Evolutionary conservation across 2,113 vertebrate genomes (phyloP).

Genomic region (Cacatua alba): DNA sequence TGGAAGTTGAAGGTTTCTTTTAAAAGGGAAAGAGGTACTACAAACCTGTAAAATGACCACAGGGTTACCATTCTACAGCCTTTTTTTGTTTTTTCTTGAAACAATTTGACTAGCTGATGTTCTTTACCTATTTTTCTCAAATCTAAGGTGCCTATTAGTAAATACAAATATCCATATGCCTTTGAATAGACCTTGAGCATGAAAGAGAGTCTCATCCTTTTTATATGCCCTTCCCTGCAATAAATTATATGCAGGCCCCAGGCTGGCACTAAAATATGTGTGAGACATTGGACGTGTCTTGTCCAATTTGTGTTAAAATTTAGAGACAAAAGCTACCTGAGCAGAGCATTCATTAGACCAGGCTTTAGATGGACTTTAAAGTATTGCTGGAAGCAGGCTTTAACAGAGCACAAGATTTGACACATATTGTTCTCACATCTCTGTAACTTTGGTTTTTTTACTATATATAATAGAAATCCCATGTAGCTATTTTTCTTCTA

Average conservation of each 20-base stretch:
- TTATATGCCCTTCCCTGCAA: not conserved
- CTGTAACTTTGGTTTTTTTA: not conserved
- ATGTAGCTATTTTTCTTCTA: not conserved
- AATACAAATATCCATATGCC: not conserved
- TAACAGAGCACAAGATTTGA: not conserved
- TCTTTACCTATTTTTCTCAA: not conserved
- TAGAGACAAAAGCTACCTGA: not conserved
- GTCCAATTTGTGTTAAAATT: not conserved
- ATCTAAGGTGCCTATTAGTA: not conserved
- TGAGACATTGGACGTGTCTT: not conserved
- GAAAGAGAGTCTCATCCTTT: not conserved
- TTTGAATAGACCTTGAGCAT: not conserved
- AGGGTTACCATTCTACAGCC: not conserved
- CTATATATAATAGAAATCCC: not conserved
- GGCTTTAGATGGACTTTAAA: not conserved
- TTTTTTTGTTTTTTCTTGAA: not conserved
- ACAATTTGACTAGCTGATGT: not conserved
- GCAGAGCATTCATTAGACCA: not conserved
- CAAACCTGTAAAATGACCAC: fast-evolving
- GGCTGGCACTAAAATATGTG: not conserved
- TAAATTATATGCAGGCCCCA: not conserved
- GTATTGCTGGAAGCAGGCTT: not conserved
- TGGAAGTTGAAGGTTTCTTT: not conserved
- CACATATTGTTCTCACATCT: not conserved
- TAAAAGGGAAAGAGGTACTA: not conserved